Conservation (phyloP, 2,888 invertebrate species). For the Arenicola marina region DNA sequence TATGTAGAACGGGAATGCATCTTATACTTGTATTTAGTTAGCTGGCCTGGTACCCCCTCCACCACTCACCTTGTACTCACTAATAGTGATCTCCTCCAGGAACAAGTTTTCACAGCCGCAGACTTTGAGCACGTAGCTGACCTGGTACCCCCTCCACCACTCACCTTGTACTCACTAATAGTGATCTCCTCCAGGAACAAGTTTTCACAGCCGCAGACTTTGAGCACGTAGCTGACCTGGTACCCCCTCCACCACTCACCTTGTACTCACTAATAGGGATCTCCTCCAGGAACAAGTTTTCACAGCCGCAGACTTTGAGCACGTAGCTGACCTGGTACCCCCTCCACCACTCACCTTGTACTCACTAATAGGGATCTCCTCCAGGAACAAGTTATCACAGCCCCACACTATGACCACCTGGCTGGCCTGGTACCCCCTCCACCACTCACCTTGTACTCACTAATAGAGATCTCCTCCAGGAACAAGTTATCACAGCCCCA, state of each 20-base stretch:
- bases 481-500: too few species aligned
- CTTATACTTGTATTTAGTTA: too few species aligned
- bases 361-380: too few species aligned
- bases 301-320: slow-evolving; percentile 64
- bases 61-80: slow-evolving; percentile 61
- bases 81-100: slow-evolving; percentile 60
- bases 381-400: too few species aligned
- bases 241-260: slow-evolving; percentile 57
- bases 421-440: too few species aligned
- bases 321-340: slow-evolving; percentile 59
- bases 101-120: slow-evolving; percentile 64
- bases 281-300: slow-evolving; percentile 62
- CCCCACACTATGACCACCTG: too few species aligned
- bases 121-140: slow-evolving; percentile 63
- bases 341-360: slow-evolving; percentile 54
- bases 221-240: slow-evolving; percentile 61
- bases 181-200: slow-evolving; percentile 62
- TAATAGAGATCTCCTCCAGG: too few species aligned
- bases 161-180: slow-evolving; percentile 63
- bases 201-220: slow-evolving; percentile 64
- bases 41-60: too few species aligned
- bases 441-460: too few species aligned
- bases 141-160: slow-evolving; percentile 50
- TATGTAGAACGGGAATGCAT: too few species aligned
- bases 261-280: slow-evolving; percentile 62